Evolutionary conservation across 2,888 invertebrate species (phyloP).

Genomic region (Priocnemis perturbator): DNA sequence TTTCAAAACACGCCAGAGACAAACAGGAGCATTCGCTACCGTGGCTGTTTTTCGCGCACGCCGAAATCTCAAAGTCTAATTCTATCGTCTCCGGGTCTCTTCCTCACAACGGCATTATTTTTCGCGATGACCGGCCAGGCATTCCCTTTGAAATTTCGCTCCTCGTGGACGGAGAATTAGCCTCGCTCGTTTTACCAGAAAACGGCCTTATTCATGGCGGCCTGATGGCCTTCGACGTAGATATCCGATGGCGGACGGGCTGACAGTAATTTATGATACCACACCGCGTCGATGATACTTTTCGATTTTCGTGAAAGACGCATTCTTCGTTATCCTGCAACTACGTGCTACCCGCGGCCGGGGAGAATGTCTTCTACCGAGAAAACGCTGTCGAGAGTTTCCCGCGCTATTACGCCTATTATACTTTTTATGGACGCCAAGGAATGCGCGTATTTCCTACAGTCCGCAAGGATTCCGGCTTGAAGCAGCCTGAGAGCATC

Average conservation of each 20-base stretch:
- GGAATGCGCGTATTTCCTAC: conserved; percentile 50
- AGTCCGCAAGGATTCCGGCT: conserved; percentile 14
- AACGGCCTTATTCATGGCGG: no score
- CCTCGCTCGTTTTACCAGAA: no score
- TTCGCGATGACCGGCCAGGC: no score
- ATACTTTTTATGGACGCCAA: conserved; percentile 44
- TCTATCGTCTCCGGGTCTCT: conserved; percentile 36
- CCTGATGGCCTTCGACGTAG: no score
- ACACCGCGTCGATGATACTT: no score
- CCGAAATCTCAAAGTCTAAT: conserved; percentile 56
- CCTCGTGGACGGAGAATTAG: no score
- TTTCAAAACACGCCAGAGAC: conserved; percentile 44
- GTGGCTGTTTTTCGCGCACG: conserved; percentile 5
- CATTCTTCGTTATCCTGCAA: no score
- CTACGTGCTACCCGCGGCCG: not conserved
- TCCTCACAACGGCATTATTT: not conserved
- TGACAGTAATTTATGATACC: no score
- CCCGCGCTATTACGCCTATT: conserved; percentile 39
- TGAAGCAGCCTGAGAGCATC: not conserved
- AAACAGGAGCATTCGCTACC: not conserved
- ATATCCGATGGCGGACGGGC: no score
- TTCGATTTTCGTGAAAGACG: no score
- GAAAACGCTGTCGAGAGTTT: conserved; percentile 43
- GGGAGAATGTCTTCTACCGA: conserved; percentile 27
- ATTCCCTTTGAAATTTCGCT: no score